Evolutionary conservation across 2,888 invertebrate species (phyloP), one percentile per base, ranked within the genome.

Genomic region (Drosophila kanekoi): DNA sequence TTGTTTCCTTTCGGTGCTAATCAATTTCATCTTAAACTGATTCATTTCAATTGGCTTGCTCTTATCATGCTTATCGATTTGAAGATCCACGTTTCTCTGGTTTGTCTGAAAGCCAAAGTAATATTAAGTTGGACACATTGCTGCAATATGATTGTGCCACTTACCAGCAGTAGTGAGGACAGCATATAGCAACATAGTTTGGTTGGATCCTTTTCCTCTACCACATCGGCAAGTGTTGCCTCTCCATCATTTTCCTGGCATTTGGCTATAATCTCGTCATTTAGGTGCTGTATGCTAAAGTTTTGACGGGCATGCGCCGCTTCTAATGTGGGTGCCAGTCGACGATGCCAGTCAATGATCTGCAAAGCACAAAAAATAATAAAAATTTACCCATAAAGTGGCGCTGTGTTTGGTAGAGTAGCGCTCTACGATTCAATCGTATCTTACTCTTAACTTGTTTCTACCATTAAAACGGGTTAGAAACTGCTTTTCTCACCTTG

Each of bases 271-370:
- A 92, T 89, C 65, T 92, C 90, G 2, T 86, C 88, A 0, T 91
- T 91, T 16, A 92, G 54, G n/a, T 84, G 78, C 44, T 78, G 84
- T 4, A 92, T 85, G 61, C 91, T 91, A 38, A 92, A 92, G 70
- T 92, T 90, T 72, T 92, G 91, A 1, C 92, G 89, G 4, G 87
- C 85, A 52, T 90, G 90, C 0, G 92, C 90, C 32, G 86, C 79
- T 3, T 89, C 89, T 43, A 92, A 72, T 8, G 89, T 85, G 8
- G 92, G 91, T 33, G 83, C 88, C 20, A 92, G 47, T n/a, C 88
- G 76, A 13, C 81, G 78, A 61, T 92, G 92, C 92, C 92, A 92
- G 45, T 89, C 81, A 66, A 87, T 79, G 13, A 91, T 85, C 92
- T 92, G 14, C 1, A 18, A 41, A 20, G 14, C 0, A 23, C 18